phyloP scores from a whole-genome alignment of 2,888 invertebrate species.

The Mesorhabditis belari region DNA sequence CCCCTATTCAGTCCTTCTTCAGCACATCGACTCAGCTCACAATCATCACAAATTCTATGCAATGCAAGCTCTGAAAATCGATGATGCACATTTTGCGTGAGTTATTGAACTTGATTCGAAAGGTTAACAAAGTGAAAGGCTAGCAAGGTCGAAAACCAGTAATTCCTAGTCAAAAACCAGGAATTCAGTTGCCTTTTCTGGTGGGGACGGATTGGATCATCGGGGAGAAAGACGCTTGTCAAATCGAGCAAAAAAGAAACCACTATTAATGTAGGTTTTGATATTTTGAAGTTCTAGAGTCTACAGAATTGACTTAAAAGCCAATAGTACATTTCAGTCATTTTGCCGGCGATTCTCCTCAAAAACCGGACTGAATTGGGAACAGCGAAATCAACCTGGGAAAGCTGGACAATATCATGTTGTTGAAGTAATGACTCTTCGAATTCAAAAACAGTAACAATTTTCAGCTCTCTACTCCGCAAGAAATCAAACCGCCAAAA shows the following conservation, averaged over 20 bases:
- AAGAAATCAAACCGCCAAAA: background rate
- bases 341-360: background rate
- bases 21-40: background rate
- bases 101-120: background rate
- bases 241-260: background rate
- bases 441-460: background rate
- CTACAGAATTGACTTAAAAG: too few species aligned
- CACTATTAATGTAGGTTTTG: background rate
- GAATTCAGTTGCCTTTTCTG: background rate
- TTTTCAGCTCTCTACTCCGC: background rate
- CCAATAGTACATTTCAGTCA: background rate
- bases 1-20: background rate
- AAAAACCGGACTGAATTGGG: background rate
- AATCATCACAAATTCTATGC: background rate
- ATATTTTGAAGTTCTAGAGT: too few species aligned
- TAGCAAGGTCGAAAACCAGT: too few species aligned
- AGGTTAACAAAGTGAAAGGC: too few species aligned
- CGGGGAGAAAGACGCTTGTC: background rate
- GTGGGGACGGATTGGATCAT: background rate
- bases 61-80: background rate
- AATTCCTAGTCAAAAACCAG: too few species aligned
- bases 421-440: too few species aligned
- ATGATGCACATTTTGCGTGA: background rate
- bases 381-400: background rate
- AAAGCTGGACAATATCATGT: background rate